Percentiles rank a stretch among this genome's conserved stretches.
Evolutionary conservation across 2,113 vertebrate species (phyloP).

Genomic region (Motacilla alba): DNA sequence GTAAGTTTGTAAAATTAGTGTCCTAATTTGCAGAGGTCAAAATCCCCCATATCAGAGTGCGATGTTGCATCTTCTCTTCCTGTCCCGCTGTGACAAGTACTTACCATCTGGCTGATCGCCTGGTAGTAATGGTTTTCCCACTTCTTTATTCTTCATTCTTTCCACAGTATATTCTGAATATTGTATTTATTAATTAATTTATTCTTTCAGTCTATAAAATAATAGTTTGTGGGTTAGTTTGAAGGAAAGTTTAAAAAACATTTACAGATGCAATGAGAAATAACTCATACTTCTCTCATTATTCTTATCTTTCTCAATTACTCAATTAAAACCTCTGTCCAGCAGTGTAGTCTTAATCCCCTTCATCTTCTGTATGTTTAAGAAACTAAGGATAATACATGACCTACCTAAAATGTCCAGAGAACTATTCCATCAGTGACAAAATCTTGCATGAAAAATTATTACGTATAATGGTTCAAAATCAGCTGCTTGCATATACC

Average conservation of each 20-base stretch:
- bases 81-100: background rate
- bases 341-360: background rate
- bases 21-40: background rate
- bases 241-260: background rate
- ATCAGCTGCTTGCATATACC: background rate
- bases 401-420: background rate
- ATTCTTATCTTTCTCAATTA: background rate
- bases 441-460: background rate
- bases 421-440: background rate
- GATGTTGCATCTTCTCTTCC: background rate
- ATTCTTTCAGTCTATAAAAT: slow-evolving; percentile 4
- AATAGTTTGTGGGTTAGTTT: background rate
- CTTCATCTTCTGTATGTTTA: background rate
- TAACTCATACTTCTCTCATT: background rate
- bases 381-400: background rate
- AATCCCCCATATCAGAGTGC: accelerated
- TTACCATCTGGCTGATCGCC: background rate
- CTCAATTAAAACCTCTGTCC: background rate
- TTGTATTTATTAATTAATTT: background rate
- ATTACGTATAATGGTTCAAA: background rate
- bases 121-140: background rate
- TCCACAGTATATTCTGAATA: background rate
- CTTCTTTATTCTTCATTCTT: background rate
- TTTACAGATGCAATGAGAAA: background rate
- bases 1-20: background rate